Percentiles rank a stretch among this genome's conserved stretches.
Evolutionary conservation across 2,888 invertebrate species (phyloP).

Genomic region (Caenorhabditis sp.): DNA sequence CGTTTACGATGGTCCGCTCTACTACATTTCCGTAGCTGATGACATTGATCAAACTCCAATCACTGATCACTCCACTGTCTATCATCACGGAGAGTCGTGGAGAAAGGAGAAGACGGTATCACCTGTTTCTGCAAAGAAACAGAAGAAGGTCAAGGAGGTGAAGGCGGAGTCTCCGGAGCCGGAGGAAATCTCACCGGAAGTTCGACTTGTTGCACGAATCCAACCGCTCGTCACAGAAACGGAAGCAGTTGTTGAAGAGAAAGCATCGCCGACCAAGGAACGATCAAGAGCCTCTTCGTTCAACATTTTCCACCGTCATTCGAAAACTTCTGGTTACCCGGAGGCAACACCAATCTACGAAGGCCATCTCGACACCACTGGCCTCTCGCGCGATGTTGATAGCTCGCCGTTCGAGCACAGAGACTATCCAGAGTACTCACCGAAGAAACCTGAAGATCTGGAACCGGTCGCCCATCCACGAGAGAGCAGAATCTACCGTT

Average conservation of each 20-base stretch:
- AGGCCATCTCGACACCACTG: slow-evolving; percentile 51
- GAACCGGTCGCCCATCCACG: neutral
- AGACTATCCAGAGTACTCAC: slow-evolving; percentile 39
- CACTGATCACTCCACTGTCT: slow-evolving; percentile 32
- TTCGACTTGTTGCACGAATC: slow-evolving; percentile 49
- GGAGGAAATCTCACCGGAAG: slow-evolving; percentile 37
- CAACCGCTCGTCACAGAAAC: slow-evolving; percentile 17
- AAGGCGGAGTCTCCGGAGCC: slow-evolving; percentile 36
- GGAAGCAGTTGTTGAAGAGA: neutral
- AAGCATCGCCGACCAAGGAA: slow-evolving; percentile 22
- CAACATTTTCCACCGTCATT: slow-evolving; percentile 32
- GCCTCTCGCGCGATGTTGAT: slow-evolving; percentile 48
- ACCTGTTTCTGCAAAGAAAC: neutral
- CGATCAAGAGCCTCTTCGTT: slow-evolving; percentile 13
- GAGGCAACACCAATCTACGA: slow-evolving; percentile 27
- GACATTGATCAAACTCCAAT: slow-evolving; percentile 51
- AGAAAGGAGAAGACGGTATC: neutral
- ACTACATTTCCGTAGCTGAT: slow-evolving; percentile 39
- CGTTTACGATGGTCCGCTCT: slow-evolving; percentile 61
- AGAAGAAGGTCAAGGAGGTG: slow-evolving; percentile 11
- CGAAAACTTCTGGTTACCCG: slow-evolving; percentile 17
- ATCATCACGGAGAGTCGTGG: slow-evolving; percentile 56
- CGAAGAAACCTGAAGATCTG: slow-evolving; percentile 23
- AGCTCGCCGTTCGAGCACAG: slow-evolving; percentile 37
- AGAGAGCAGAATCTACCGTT: slow-evolving; percentile 33